phyloP scores from a whole-genome alignment of 2,113 vertebrate genomes.

The Orcinus orca region DNA sequence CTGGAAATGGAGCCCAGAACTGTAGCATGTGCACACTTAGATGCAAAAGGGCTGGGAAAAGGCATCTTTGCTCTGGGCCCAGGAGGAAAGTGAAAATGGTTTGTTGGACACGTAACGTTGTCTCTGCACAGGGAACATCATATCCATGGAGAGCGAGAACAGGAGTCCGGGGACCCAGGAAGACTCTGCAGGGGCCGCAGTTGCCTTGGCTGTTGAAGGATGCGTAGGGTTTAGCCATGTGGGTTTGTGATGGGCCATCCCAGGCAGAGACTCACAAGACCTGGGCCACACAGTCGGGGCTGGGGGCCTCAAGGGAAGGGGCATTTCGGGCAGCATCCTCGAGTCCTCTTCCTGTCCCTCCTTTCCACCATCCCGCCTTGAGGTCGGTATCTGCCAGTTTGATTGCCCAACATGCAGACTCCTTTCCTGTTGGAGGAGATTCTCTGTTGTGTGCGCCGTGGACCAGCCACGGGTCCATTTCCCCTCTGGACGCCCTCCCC shows the following conservation, averaged over 20 bases:
- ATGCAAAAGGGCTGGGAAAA: background rate
- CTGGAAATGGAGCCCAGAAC: background rate
- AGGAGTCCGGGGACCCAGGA: background rate
- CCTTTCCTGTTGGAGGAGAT: background rate
- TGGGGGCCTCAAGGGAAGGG: background rate
- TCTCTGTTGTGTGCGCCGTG: background rate
- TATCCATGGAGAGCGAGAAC: background rate
- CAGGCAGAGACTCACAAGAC: background rate
- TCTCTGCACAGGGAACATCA: background rate
- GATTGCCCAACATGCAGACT: background rate
- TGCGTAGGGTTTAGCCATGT: background rate
- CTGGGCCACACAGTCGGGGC: accelerated
- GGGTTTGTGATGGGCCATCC: no score
- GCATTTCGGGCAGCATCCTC: background rate
- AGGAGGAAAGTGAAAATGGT: background rate
- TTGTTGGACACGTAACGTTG: background rate
- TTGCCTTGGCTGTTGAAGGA: background rate
- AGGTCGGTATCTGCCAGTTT: background rate
- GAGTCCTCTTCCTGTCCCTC: background rate
- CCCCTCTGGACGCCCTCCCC: background rate
- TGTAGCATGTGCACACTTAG: no score
- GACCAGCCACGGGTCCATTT: accelerated
- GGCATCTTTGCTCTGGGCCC: background rate
- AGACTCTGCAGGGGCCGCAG: background rate
- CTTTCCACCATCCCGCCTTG: background rate